Evolutionary conservation across 1,140 invertebrate genomes (phyloP).

Genomic region (Nephila pilipes): DNA sequence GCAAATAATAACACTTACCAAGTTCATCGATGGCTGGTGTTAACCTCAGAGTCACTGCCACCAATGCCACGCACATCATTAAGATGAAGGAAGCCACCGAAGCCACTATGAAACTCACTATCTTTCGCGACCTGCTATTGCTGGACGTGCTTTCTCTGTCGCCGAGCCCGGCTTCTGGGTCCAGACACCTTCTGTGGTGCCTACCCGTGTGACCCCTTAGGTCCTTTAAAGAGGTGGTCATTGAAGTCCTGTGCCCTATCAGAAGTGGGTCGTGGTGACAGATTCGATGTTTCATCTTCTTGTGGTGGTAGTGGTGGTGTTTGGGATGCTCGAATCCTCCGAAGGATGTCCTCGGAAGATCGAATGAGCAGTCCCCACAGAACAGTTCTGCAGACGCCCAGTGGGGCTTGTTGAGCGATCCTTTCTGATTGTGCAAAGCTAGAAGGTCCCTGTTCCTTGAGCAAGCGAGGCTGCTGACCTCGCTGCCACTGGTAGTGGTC

Average conservation of each 20-base stretch:
- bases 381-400: slow-evolving; percentile 64
- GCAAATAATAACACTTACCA: slow-evolving; percentile 88
- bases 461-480: slow-evolving; percentile 71
- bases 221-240: slow-evolving; percentile 64
- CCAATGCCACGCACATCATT: slow-evolving; percentile 92
- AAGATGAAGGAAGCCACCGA: slow-evolving; percentile 88
- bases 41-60: slow-evolving; percentile 92
- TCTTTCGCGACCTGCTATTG: slow-evolving; percentile 67
- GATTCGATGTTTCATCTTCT: slow-evolving; percentile 64
- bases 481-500: slow-evolving; percentile 59
- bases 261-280: slow-evolving; percentile 67
- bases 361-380: not conserved
- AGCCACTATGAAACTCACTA: slow-evolving; percentile 69
- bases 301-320: slow-evolving; percentile 72
- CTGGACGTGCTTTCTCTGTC: slow-evolving; percentile 55
- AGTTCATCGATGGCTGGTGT: slow-evolving; percentile 95
- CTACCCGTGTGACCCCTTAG: not conserved
- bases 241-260: slow-evolving; percentile 46
- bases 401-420: slow-evolving; percentile 48
- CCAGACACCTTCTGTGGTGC: slow-evolving; percentile 48
- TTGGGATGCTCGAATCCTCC: not conserved
- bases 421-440: slow-evolving; percentile 61
- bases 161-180: slow-evolving; percentile 26
- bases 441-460: slow-evolving; percentile 69
- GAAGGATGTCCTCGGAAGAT: not conserved